These are phyloP conservation scores for Masnerella sp. DNA, from an alignment of 2,888 invertebrate genomes.

Conservation along the genomic window DNA sequence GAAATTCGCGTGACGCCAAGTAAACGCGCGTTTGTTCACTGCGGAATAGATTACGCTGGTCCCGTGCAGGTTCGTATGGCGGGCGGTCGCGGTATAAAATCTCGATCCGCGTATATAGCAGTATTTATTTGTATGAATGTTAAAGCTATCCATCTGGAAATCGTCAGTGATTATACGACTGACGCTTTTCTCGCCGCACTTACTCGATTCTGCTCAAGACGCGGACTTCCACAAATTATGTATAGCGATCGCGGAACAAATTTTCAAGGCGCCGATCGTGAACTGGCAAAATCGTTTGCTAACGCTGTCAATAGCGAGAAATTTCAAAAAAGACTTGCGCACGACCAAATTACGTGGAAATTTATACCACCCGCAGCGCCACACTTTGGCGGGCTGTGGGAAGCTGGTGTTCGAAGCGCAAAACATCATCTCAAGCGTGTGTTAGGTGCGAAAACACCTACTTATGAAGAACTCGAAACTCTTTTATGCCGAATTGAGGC, in stretches of 20 bases:
- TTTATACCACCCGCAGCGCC: neutral
- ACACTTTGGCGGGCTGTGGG: neutral
- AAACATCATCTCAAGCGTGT: neutral
- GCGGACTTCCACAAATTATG: neutral
- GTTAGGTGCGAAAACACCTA: neutral
- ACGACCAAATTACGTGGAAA: neutral
- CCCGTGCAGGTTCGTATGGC: neutral
- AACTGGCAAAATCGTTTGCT: neutral
- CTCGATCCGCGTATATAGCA: neutral
- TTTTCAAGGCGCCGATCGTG: neutral
- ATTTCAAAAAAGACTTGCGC: neutral
- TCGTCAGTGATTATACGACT: neutral
- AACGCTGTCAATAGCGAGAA: neutral
- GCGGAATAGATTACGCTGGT: conserved; percentile 1
- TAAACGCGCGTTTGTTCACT: neutral
- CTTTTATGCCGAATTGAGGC: neutral
- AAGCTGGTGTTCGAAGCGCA: neutral
- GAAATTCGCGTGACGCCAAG: neutral
- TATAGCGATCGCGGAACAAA: neutral
- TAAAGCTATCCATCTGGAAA: neutral
- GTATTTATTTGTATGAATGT: neutral
- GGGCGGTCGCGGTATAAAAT: neutral
- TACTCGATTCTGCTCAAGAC: neutral
- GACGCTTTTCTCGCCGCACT: neutral
- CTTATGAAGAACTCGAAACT: neutral